These are phyloP conservation scores for Harpalus rufipes DNA, from an alignment of 2,888 invertebrate species.

Conservation along the genomic window DNA sequence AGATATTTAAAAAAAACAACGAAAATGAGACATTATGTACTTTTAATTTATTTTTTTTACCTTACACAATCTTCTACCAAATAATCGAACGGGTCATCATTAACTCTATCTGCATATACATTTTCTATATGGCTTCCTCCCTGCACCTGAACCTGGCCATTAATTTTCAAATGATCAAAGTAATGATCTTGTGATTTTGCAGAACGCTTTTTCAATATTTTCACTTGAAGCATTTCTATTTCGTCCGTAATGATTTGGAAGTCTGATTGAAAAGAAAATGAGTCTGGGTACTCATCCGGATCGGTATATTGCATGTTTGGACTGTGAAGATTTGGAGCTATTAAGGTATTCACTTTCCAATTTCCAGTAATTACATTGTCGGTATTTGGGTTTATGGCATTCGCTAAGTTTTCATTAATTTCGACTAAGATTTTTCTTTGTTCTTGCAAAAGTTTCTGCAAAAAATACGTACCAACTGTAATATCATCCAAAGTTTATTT, in stretches of 20 bases:
- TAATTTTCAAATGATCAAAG: constrained; percentile 73
- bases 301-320: constrained; percentile 66
- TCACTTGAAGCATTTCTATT: constrained; percentile 64
- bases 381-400: constrained; percentile 51
- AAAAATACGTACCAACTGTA: background rate
- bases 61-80: constrained; percentile 73
- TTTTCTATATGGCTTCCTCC: constrained; percentile 72
- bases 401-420: constrained; percentile 25
- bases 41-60: too few species aligned
- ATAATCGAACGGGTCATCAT: constrained; percentile 72
- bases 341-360: constrained; percentile 67
- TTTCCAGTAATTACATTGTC: constrained; percentile 67
- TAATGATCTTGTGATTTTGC: constrained; percentile 15
- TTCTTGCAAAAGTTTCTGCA: constrained; percentile 37
- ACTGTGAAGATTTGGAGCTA: constrained; percentile 66
- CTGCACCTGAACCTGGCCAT: constrained; percentile 73
- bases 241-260: constrained; percentile 43
- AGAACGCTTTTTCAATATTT: constrained; percentile 41
- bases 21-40: too few species aligned
- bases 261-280: constrained; percentile 32
- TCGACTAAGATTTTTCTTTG: constrained; percentile 28
- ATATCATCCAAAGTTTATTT: background rate
- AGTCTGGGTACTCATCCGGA: constrained; percentile 10
- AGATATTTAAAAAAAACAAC: too few species aligned
- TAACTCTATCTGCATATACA: constrained; percentile 72